phyloP scores from a whole-genome alignment of 2,797 vertebrate genomes.

The Sebastolobus altivelis region DNA sequence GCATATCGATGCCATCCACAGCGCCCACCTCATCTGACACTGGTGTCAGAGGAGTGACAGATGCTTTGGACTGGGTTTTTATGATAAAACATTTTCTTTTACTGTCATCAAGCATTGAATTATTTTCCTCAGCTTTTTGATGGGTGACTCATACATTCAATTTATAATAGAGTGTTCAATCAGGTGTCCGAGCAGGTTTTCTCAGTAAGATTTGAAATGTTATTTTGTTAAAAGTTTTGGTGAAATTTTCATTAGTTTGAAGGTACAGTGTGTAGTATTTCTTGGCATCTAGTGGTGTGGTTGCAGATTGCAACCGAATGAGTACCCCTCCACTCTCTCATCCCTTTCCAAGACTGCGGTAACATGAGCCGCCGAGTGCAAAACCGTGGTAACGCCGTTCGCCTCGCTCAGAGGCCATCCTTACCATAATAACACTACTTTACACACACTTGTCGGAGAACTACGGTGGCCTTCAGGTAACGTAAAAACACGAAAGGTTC shows the following conservation, averaged over 20 bases:
- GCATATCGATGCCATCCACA: background rate
- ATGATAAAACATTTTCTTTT: background rate
- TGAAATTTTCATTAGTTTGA: background rate
- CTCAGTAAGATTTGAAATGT: background rate
- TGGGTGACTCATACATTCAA: background rate
- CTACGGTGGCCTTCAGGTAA: no score
- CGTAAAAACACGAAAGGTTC: no score
- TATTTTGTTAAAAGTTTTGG: background rate
- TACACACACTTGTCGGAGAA: no score
- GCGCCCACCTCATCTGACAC: constrained; percentile 6
- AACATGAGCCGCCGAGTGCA: no score
- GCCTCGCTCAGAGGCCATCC: no score
- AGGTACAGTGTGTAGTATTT: no score
- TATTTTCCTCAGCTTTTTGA: background rate
- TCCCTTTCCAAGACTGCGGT: no score
- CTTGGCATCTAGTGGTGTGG: no score
- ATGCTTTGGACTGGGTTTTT: background rate
- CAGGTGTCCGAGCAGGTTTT: background rate
- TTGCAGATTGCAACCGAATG: no score
- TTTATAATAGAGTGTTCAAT: background rate
- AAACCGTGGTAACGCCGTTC: no score
- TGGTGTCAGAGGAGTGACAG: background rate
- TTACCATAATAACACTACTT: no score
- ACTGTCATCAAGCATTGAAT: background rate
- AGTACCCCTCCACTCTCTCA: no score